Evolutionary conservation across 2,888 invertebrate species (phyloP).

Genomic region (Nemotelus pantherinus): DNA sequence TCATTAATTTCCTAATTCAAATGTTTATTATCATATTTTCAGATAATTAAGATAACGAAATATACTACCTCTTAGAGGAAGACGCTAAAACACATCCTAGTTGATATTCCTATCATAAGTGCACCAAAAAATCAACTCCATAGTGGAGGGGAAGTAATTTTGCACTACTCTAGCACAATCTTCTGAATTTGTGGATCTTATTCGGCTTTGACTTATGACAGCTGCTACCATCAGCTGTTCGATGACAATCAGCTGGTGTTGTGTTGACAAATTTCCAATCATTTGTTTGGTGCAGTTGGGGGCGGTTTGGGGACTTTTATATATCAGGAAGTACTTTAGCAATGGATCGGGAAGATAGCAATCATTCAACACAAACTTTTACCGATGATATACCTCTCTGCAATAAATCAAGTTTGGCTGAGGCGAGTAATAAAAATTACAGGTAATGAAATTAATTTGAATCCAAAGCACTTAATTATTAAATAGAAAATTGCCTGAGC

Average conservation of each 20-base stretch:
- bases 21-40: too few species aligned
- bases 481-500: too few species aligned
- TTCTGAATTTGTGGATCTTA: background rate
- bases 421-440: conserved; percentile 38
- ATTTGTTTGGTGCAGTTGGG: too few species aligned
- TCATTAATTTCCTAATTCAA: background rate
- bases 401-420: conserved; percentile 34
- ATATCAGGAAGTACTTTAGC: background rate
- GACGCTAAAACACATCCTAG: background rate
- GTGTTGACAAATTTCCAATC: background rate
- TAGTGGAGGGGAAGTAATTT: conserved; percentile 9
- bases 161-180: conserved; percentile 27
- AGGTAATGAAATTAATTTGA: background rate
- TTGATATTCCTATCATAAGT: background rate
- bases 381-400: conserved; percentile 39
- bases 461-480: too few species aligned
- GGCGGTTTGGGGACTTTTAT: too few species aligned
- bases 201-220: background rate
- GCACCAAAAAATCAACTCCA: background rate
- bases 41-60: too few species aligned
- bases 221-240: background rate
- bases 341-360: conserved; percentile 38
- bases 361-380: conserved; percentile 37
- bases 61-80: too few species aligned
- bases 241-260: conserved; percentile 12